Conservation (phyloP, 2,797 vertebrate species). For the Aselliscus stoliczkanus region DNA sequence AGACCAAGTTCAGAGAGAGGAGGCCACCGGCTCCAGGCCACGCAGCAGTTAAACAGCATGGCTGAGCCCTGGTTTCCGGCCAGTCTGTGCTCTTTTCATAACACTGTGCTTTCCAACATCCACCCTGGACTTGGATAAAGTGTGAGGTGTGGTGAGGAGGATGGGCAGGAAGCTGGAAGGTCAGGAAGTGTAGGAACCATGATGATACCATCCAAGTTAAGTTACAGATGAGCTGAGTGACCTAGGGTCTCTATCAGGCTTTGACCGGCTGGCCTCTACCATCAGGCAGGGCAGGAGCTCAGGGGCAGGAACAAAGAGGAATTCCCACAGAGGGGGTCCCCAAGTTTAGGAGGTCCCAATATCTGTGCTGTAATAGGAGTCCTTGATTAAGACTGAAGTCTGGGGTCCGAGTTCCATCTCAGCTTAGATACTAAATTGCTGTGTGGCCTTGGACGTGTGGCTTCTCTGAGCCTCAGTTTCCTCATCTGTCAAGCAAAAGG, state of each 20-base stretch:
- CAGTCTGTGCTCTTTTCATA: neutral
- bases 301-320: neutral
- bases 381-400: neutral
- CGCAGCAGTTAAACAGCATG: neutral
- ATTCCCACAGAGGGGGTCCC: neutral
- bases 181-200: rapidly evolving
- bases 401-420: neutral
- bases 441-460: neutral
- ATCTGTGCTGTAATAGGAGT: neutral
- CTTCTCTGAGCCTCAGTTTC: neutral
- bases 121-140: neutral
- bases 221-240: neutral
- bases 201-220: rapidly evolving
- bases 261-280: neutral
- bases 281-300: neutral
- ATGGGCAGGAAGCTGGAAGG: rapidly evolving
- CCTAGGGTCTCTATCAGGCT: neutral
- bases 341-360: neutral
- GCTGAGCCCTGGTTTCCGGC: neutral
- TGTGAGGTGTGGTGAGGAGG: neutral
- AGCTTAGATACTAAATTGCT: neutral
- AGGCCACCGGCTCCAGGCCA: neutral
- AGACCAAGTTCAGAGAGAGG: neutral
- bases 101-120: neutral
- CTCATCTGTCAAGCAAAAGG: neutral